Conservation (phyloP, 2,888 invertebrate species). For the Podotricha telesiphe region DNA sequence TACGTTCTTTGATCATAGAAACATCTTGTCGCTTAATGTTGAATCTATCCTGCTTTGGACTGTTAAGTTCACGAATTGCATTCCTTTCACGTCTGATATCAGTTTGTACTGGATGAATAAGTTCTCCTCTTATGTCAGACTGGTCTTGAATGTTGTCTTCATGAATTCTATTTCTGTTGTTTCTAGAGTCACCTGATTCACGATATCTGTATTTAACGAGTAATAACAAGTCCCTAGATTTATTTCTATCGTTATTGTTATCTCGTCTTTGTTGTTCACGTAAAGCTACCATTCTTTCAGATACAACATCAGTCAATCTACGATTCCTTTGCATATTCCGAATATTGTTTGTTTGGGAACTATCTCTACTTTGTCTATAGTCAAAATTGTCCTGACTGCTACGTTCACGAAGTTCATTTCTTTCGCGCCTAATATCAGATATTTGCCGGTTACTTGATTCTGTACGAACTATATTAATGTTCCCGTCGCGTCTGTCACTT, state of each 20-base stretch:
- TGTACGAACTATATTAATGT: background rate
- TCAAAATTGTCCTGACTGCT: background rate
- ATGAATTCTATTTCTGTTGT: conserved; percentile 1
- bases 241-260: background rate
- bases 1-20: background rate
- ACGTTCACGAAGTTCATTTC: conserved; percentile 6
- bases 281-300: background rate
- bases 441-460: background rate
- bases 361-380: background rate
- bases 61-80: background rate
- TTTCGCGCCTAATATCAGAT: background rate
- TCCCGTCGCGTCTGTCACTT: background rate
- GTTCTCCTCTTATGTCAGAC: background rate
- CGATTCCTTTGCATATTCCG: background rate
- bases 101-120: background rate
- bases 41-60: background rate
- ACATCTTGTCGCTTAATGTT: background rate
- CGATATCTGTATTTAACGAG: conserved; percentile 5
- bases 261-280: background rate
- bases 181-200: background rate
- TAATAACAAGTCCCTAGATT: background rate
- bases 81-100: background rate
- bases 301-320: background rate
- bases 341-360: background rate
- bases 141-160: background rate